Conservation (phyloP, 2,888 invertebrate genomes). For the Temnothorax rugatulus region DNA sequence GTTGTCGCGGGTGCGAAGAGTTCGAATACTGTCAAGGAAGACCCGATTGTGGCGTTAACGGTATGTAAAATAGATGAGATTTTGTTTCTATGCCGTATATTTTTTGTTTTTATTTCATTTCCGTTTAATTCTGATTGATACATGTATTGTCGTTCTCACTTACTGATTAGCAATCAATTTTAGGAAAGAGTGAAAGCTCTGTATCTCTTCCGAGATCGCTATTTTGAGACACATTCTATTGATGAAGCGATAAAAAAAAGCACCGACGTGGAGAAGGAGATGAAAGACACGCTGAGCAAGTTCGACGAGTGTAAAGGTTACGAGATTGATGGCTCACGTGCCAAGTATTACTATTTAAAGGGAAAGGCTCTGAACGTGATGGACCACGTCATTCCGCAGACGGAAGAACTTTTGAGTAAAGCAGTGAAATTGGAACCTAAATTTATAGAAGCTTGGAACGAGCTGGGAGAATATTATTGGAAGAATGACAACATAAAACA, state of each 20-base stretch:
- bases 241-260: constrained; percentile 90
- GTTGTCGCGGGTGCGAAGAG: constrained; percentile 84
- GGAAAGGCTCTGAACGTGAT: constrained; percentile 92
- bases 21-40: constrained; percentile 82
- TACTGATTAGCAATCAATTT: constrained; percentile 47
- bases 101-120: neutral
- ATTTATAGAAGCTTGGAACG: constrained; percentile 94
- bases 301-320: constrained; percentile 91
- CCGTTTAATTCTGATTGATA: neutral
- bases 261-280: constrained; percentile 89
- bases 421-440: constrained; percentile 95
- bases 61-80: constrained; percentile 73
- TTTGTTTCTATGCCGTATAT: neutral
- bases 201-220: constrained; percentile 92
- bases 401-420: constrained; percentile 92
- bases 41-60: constrained; percentile 84
- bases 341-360: constrained; percentile 90
- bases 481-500: constrained; percentile 93
- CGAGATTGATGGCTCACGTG: constrained; percentile 86
- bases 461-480: constrained; percentile 96
- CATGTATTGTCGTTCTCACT: neutral
- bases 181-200: constrained; percentile 90
- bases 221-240: constrained; percentile 91
- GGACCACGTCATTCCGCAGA: constrained; percentile 90
- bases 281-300: constrained; percentile 88